These are phyloP conservation scores for Torymus texanus DNA, from an alignment of 2,888 invertebrate species.

Conservation along the genomic window DNA sequence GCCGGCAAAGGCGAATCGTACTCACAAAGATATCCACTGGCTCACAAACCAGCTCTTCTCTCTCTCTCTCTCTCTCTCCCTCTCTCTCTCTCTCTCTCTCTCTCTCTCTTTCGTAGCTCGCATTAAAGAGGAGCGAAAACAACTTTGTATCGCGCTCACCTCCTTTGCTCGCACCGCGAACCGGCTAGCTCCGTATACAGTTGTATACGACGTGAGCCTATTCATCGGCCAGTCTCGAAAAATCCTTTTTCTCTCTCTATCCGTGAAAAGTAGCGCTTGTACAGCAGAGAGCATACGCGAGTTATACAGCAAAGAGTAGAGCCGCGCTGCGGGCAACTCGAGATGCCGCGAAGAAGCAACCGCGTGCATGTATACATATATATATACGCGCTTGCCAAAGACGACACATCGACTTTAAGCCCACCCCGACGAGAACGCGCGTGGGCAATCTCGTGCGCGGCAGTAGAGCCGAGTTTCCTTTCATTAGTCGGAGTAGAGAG, in stretches of 20 bases:
- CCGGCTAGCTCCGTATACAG: too few species aligned
- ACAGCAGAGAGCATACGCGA: neutral
- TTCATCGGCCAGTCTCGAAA: slow-evolving; percentile 26
- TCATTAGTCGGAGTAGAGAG: slow-evolving; percentile 73
- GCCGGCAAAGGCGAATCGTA: neutral
- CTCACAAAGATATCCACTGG: slow-evolving; percentile 23
- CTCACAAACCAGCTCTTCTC: neutral
- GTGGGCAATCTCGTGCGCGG: slow-evolving; percentile 65
- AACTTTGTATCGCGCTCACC: slow-evolving; percentile 17
- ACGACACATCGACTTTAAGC: slow-evolving; percentile 73
- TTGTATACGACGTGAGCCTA: neutral
- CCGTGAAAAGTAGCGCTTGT: slow-evolving; percentile 10
- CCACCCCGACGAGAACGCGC: slow-evolving; percentile 46
- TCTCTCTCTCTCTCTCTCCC: neutral
- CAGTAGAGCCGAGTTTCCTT: slow-evolving; percentile 71
- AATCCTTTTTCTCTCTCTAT: neutral
- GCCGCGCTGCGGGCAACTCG: neutral
- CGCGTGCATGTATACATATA: neutral
- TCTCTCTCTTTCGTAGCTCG: too few species aligned
- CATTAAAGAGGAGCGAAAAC: slow-evolving; percentile 41
- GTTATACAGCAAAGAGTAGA: neutral
- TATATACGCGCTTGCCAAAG: slow-evolving; percentile 59
- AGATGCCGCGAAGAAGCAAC: slow-evolving; percentile 4
- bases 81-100: too few species aligned
- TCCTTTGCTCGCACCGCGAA: neutral